Percentiles rank a stretch among this genome's conserved stretches.
phyloP scores from a whole-genome alignment of 2,888 invertebrate species.

The Mamestra brassicae region DNA sequence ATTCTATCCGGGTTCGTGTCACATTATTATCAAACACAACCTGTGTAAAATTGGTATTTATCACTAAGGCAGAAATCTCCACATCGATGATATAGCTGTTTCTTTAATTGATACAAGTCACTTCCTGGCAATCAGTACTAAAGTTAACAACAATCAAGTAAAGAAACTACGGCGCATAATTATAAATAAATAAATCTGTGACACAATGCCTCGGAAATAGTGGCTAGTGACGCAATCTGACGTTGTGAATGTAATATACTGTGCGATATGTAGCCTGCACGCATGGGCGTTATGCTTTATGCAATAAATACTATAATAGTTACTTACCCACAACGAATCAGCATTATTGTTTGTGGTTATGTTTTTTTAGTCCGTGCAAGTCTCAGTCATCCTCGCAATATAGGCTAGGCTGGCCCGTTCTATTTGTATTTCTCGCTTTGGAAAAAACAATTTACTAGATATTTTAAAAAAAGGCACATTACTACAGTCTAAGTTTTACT shows the following conservation, averaged over 20 bases:
- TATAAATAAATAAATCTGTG: conserved; percentile 43
- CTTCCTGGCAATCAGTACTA: conserved; percentile 4
- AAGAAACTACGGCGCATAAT: conserved; percentile 10
- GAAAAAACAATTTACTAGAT: not conserved
- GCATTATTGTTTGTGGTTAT: conserved; percentile 9
- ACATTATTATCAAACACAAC: conserved; percentile 26
- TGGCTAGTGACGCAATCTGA: conserved; percentile 48
- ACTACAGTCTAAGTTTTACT: not conserved
- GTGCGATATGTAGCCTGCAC: conserved; percentile 32
- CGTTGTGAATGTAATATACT: conserved; percentile 20
- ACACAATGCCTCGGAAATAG: conserved; percentile 58
- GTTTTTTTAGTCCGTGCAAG: conserved; percentile 1
- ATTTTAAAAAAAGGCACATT: not conserved
- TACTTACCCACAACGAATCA: conserved; percentile 33
- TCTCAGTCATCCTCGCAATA: not conserved
- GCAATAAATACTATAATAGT: conserved; percentile 45
- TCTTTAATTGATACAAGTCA: conserved; percentile 10
- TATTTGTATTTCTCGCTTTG: no score
- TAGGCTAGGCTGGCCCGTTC: not conserved
- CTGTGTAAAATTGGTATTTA: not conserved
- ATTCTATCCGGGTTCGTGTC: conserved; percentile 22
- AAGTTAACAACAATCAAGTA: conserved; percentile 10
- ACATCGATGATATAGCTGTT: not conserved
- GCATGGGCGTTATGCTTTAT: conserved; percentile 42
- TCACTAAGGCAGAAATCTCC: not conserved